These are phyloP conservation scores for sheep (Ovis aries) DNA, from an alignment of 2,113 vertebrate species.

Conservation along the genomic window ARS-UI_Ramb_v3.0 NC_056064.1:7948001-7948500, in stretches of 20 bases:
- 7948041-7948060: not conserved
- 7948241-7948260: not conserved
- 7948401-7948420: not conserved
- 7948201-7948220: not conserved
- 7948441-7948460: not conserved
- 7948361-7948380: not conserved
- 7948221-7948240: not conserved
- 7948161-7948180: not conserved
- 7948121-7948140: not conserved
- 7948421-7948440: accelerated
- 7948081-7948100: not conserved
- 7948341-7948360: not conserved
- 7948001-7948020: not conserved
- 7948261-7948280: not conserved
- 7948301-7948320: not conserved
- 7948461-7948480: not conserved
- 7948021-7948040: not conserved
- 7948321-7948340: not conserved
- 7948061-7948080: not conserved
- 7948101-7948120: not conserved
- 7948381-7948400: not conserved
- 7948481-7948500: not conserved
- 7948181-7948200: not conserved
- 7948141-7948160: not conserved
- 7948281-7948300: not conserved